phyloP scores from a whole-genome alignment of 2,113 vertebrate genomes.

The Pseudopipra pipra region DNA sequence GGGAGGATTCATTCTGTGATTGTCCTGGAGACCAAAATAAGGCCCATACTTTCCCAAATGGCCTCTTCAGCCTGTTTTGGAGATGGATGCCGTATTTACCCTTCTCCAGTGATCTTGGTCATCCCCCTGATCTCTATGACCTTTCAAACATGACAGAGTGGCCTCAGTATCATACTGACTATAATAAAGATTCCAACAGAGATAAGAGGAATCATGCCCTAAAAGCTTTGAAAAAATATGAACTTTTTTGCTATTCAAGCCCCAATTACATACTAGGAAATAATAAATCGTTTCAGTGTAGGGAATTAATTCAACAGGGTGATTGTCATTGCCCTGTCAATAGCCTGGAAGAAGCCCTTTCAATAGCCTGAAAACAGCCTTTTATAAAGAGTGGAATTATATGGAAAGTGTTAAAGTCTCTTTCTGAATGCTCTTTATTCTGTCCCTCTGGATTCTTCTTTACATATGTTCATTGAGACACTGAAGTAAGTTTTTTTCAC shows the following conservation, averaged over 20 bases:
- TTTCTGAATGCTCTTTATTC: slow-evolving; percentile 59
- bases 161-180: neutral
- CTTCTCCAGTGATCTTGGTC: neutral
- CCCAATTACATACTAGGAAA: slow-evolving; percentile 1
- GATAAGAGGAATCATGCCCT: neutral
- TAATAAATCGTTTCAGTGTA: slow-evolving; percentile 43
- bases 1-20: neutral
- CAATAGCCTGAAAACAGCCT: slow-evolving; percentile 52
- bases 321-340: slow-evolving; percentile 38
- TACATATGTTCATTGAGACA: slow-evolving; percentile 16
- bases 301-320: slow-evolving; percentile 44
- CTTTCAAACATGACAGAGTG: neutral
- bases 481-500: slow-evolving; percentile 52
- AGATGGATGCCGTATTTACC: neutral
- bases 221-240: slow-evolving; percentile 32
- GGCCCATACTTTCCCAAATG: neutral
- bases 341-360: slow-evolving; percentile 50
- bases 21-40: neutral
- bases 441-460: slow-evolving; percentile 30
- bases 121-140: neutral
- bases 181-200: neutral
- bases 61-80: neutral
- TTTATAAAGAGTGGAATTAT: slow-evolving; percentile 58
- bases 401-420: slow-evolving; percentile 41
- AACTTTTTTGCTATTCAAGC: neutral